Base-by-base conservation (phyloP, 1,140 invertebrate species). In the Physella acuta region DNA sequence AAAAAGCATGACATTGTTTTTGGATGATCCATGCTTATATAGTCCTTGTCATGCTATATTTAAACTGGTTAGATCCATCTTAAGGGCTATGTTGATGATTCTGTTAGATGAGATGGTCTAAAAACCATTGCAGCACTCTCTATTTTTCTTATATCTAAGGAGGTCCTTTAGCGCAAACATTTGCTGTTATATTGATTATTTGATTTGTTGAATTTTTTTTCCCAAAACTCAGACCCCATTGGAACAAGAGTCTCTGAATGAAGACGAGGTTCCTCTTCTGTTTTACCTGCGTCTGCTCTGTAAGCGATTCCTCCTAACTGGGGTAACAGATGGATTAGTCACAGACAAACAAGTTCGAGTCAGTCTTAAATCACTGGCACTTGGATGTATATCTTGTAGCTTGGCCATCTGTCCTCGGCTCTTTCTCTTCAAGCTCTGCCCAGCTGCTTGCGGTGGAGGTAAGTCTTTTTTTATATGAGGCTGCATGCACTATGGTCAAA, bases 341-440 rank as follows among this genome's bases (percentile, higher is more conserved):
- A 82, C 89, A 17, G 91, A 91, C 78, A 88, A 89, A 73, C 85
- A 82, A 52, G 90, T 93, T 14, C 86, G 93, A 37, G 92, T 95
- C 20, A 94, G 93, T 70, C 89, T 94, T 0, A 94, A 95, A 86
- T 90, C 91, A 0, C 87, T 94, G 37, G 91, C 93, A 0, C 78
- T 95, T 3, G 89, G 88, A 37, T 94, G 92, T 81, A 77, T 95
- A 1, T 88, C 89, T 1, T 88, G 89, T 55, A 88, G 92, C 36
- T 81, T 94, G 33, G 86, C 86, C 34, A 76, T 94, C 36, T 89
- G 90, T 77, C 92, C 94, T 0, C 85, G 89, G 16, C 55, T 90
- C n/a, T 88, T 93, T 51, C 87, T 89, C 0, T 73, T 89, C 49
- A 88, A 88, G 72, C 79, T 93, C 36, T 82, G 79, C 34, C 77